Percentiles rank a stretch among this genome's conserved stretches.
Evolutionary conservation across 2,888 invertebrate genomes (phyloP).

Genomic region (Parnassius apollo): DNA sequence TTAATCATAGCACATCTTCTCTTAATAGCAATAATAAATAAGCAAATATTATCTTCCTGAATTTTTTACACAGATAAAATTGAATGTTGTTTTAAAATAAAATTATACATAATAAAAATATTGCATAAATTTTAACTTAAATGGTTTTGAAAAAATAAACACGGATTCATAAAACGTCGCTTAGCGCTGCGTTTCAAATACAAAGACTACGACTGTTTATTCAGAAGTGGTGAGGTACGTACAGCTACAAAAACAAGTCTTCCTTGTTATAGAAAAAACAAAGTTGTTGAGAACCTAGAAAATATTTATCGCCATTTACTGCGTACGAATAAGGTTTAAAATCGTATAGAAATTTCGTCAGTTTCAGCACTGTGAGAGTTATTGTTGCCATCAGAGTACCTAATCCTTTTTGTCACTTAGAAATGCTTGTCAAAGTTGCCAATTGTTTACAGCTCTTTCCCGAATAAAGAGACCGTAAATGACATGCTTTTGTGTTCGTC

Average conservation of each 20-base stretch:
- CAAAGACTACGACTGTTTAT: conserved; percentile 56
- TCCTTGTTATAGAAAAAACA: conserved; percentile 28
- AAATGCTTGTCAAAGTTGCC: conserved; percentile 71
- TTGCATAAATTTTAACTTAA: neutral
- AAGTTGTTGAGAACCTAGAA: conserved; percentile 12
- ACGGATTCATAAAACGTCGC: conserved; percentile 26
- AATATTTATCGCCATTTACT: conserved; percentile 30
- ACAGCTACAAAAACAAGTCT: conserved; percentile 63
- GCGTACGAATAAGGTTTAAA: conserved; percentile 37
- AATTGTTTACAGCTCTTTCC: conserved; percentile 69
- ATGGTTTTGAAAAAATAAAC: neutral
- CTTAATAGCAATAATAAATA: no score
- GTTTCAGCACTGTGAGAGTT: conserved; percentile 27
- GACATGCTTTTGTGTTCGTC: conserved; percentile 63
- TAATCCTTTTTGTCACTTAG: conserved; percentile 73
- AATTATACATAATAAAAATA: neutral
- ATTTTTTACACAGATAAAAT: no score
- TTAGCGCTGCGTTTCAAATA: conserved; percentile 29
- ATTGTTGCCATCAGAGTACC: conserved; percentile 36
- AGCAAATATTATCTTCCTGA: no score
- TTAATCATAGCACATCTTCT: no score
- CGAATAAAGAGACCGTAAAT: conserved; percentile 64
- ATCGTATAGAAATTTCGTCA: conserved; percentile 27
- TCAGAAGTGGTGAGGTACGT: conserved; percentile 54
- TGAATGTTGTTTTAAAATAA: no score